Evolutionary conservation across 2,888 invertebrate species (phyloP), one percentile per base, ranked within the genome.

Genomic region (Drosophila limbata): DNA sequence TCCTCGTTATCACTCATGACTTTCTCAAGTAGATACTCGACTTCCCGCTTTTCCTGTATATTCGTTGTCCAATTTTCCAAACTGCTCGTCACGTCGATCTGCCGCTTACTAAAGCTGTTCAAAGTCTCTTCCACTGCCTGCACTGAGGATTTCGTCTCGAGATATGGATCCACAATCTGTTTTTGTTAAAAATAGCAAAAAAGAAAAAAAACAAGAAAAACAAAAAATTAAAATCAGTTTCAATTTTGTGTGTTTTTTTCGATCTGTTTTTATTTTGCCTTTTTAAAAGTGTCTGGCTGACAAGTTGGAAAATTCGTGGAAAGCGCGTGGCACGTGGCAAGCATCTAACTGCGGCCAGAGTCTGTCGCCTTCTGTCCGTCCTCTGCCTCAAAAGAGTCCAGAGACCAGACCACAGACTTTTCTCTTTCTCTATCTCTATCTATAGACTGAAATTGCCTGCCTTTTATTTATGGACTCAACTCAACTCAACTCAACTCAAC

Each of bases 11-110:
- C 95, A 81, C 94, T 94, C 93, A 94, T 94, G 83, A 93, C 94
- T 88, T 91, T 92, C 84, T 94, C 94, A 80, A 94, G 91, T 74
- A 93, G 92, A 68, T 93, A 92, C 81, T 93, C 91, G 59, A 93
- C 91, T 91, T 93, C 93, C 73, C 93, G 93, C 90, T 94, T 93
- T 90, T 95, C 94, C 63, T 94, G 94, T 72, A 96, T 94, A 73
- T 94, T 94, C 68, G 94, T 94, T 88, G 95, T 95, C 94, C 95
- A 96, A 90, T 94, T 94, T 90, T 96, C 95, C 94, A 96, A 95
- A 90, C 94, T 94, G 77, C 95, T 94, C 73, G 95, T 95, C 77
- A 96, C 93, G 84, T 93, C 93, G 83, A 95, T 92, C 92, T 95
- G 95, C 73, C 95, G 93, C 91, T 94, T 94, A 78, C 94, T 94